Evolutionary conservation across 92 coral and sea anemone species (phyloP).

Genomic region (Epizoanthus ramosus): DNA sequence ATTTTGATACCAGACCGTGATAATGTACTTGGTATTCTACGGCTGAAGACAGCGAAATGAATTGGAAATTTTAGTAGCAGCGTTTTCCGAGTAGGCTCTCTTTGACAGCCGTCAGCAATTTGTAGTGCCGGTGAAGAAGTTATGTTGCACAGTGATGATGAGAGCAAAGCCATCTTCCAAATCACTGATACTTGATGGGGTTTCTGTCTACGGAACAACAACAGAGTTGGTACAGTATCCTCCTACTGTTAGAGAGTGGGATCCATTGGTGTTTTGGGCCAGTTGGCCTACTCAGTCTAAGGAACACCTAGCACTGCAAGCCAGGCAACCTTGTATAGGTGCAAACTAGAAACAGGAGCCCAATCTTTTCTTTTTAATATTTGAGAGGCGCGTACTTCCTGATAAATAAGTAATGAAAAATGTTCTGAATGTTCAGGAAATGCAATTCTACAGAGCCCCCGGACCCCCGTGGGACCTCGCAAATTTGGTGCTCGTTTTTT

Average conservation of each 20-base stretch:
- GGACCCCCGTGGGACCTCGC: too few species aligned
- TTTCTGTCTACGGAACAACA: slow-evolving; percentile 38
- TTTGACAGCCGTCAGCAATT: slow-evolving; percentile 48
- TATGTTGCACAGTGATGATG: slow-evolving; percentile 45
- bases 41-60: too few species aligned
- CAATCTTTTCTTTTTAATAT: too few species aligned
- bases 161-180: slow-evolving; percentile 36
- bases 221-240: slow-evolving; percentile 2
- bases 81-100: too few species aligned
- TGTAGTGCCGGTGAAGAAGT: slow-evolving; percentile 46
- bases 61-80: too few species aligned
- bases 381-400: too few species aligned
- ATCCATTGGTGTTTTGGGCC: background rate
- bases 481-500: too few species aligned
- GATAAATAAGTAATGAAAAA: too few species aligned
- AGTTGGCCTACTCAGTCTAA: background rate
- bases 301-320: background rate
- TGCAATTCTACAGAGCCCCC: too few species aligned
- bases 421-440: too few species aligned
- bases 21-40: too few species aligned
- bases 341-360: background rate
- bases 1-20: too few species aligned
- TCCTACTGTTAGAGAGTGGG: background rate
- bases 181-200: slow-evolving; percentile 53
- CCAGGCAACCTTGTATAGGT: background rate